These are phyloP conservation scores for Oenanthe oenanthe DNA, from an alignment of 2,113 vertebrate genomes.

Conservation along the genomic window DNA sequence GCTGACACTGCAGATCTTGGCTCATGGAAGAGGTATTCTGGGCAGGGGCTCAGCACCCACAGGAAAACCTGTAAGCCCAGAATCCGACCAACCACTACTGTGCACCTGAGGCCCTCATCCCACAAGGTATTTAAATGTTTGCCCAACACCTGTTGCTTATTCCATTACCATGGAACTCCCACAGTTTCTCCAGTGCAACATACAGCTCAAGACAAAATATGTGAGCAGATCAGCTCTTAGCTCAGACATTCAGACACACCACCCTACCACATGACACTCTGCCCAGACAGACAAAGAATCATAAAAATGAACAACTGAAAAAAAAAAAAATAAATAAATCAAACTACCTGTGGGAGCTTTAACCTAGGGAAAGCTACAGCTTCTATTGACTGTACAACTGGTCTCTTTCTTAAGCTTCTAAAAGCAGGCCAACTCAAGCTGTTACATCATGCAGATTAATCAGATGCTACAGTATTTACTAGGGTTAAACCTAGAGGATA, in stretches of 20 bases:
- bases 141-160: conserved; percentile 7
- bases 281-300: not conserved
- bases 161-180: not conserved
- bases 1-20: not conserved
- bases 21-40: not conserved
- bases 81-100: not conserved
- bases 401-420: not conserved
- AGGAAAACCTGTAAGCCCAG: not conserved
- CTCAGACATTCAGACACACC: not conserved
- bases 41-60: not conserved
- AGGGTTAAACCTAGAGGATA: conserved; percentile 25
- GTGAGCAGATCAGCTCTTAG: not conserved
- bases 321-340: no score
- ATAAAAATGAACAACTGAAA: not conserved
- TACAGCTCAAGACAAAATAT: not conserved
- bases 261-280: not conserved
- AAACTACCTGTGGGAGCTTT: not conserved
- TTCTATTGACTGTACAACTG: not conserved
- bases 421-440: conserved; percentile 53
- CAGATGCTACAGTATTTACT: conserved; percentile 22
- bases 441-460: conserved; percentile 62
- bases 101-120: not conserved
- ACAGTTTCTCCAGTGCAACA: not conserved
- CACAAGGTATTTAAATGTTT: not conserved
- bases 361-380: not conserved